Evolutionary conservation across 2,888 invertebrate genomes (phyloP), one percentile per base, ranked within the genome.

Genomic region (Marronus borbonicus): DNA sequence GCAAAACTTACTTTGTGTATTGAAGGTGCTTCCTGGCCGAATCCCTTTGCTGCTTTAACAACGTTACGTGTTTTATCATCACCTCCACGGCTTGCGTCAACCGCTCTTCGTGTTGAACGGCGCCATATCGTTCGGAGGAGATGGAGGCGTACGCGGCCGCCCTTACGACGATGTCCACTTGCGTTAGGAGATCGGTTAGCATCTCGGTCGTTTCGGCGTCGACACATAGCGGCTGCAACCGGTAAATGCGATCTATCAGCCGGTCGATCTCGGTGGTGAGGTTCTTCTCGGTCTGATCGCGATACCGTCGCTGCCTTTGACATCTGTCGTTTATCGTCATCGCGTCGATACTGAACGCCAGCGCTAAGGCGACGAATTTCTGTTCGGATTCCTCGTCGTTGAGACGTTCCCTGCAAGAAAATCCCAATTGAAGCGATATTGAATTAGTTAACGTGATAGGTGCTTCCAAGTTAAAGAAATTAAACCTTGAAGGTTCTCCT

Each of bases 311-410:
- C 83, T 92, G 92, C 31, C 91, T 88, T 78, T 91, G 90, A 75
- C 90, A 88, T 70, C 92, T 85, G 82, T 90, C 89, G 77, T 89
- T 88, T 69, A 92, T 87, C 1, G 92, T 92, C 66, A 90, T 86
- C 55, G 90, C 89, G 85, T 92, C 92, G 68, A 92, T 92, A 81
- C 90, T 90, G 86, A 92, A 92, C 8, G 92, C 91, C 82, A 92
- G 84, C 2, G 91, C 89, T 74, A 92, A 86, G 69, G 90, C 89
- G 10, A 89, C 88, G 85, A 91, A 92, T 84, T 91, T 91, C 82
- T 89, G 90, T 90, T 92, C 88, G 36, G 89, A 80, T 80, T 88
- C 89, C 76, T 88, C 88, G 78, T 89, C 88, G 76, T 80, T 87
- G 72, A 86, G 80, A 50, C 85, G 82, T 78, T 88, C 88, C 76